Evolutionary conservation across 2,113 vertebrate genomes (phyloP).

Genomic region (Serilophus lunatus): DNA sequence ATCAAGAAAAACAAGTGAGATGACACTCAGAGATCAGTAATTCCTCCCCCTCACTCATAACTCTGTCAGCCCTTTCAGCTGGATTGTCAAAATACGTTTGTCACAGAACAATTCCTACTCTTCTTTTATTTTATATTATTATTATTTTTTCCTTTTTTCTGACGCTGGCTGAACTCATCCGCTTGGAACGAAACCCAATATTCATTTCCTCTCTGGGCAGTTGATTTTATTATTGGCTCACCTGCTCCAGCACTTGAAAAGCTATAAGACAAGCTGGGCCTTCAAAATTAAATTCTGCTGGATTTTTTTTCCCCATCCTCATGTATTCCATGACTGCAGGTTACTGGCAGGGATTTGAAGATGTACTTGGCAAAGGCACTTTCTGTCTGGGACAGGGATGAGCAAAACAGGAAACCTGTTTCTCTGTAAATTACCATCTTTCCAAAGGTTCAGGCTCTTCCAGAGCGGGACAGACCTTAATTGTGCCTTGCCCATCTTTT

Average conservation of each 20-base stretch:
- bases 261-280: not conserved
- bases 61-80: conserved; percentile 64
- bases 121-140: not conserved
- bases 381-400: conserved; percentile 20
- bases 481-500: not conserved
- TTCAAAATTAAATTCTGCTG: conserved; percentile 44
- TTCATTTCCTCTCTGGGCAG: conserved; percentile 58
- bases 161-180: conserved; percentile 40
- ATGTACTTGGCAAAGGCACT: not conserved
- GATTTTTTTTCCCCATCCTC: not conserved
- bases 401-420: conserved; percentile 16
- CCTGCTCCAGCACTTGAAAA: conserved; percentile 28
- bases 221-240: conserved; percentile 47
- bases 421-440: not conserved
- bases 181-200: conserved; percentile 50
- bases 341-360: conserved; percentile 22
- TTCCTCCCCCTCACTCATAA: conserved; percentile 63
- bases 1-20: conserved; percentile 57
- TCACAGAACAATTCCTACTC: conserved; percentile 52
- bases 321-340: conserved; percentile 12
- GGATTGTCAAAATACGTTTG: conserved; percentile 69
- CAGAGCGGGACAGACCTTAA: not conserved
- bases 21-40: conserved; percentile 26
- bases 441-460: not conserved
- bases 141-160: not conserved